phyloP scores from a whole-genome alignment of 1,140 invertebrate genomes.

The Nautilus pompilius region DNA sequence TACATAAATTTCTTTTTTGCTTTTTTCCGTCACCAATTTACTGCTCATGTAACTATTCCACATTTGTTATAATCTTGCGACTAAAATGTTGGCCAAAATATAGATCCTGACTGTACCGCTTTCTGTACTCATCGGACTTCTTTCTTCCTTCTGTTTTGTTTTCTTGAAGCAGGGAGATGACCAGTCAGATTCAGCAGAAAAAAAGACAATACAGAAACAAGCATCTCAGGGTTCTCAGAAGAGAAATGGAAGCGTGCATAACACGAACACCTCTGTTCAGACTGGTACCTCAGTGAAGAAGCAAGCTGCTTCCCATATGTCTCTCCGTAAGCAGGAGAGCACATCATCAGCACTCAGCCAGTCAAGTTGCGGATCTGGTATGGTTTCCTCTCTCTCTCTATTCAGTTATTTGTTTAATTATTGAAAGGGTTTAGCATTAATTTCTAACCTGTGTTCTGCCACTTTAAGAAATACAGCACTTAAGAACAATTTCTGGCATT shows the following conservation, averaged over 20 bases:
- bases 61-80: no score
- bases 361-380: conserved; percentile 25
- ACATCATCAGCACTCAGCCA: conserved; percentile 22
- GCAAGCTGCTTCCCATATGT: conserved; percentile 17
- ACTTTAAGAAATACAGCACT: no score
- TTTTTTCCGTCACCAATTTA: no score
- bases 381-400: no score
- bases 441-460: no score
- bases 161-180: conserved; percentile 13
- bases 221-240: background rate
- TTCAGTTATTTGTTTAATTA: no score
- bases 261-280: background rate
- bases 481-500: no score
- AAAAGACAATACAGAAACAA: background rate
- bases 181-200: conserved; percentile 8
- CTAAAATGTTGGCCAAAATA: no score
- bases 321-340: conserved; percentile 34
- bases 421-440: no score
- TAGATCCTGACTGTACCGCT: no score
- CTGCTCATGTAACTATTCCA: no score
- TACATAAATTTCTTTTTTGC: no score
- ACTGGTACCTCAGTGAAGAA: conserved; percentile 5
- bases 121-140: background rate
- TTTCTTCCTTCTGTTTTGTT: background rate
- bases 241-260: background rate